Evolutionary conservation across 2,888 invertebrate genomes (phyloP).

Genomic region (Pycnomerus fuliginosus): DNA sequence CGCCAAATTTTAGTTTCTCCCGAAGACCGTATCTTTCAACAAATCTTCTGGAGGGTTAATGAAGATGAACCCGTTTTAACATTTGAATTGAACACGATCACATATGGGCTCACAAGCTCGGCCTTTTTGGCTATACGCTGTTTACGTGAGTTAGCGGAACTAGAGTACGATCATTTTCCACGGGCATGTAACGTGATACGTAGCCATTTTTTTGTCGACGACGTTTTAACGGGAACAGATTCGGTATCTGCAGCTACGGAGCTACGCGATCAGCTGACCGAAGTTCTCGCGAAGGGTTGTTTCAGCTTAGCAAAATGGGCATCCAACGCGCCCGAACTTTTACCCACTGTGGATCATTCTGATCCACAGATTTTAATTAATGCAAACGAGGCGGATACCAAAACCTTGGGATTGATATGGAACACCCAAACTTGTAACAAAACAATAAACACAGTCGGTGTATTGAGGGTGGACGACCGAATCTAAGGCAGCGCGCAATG

Average conservation of each 20-base stretch:
- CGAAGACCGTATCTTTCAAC: conserved; percentile 23
- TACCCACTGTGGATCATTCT: not conserved
- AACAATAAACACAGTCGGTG: no score
- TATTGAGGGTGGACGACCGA: no score
- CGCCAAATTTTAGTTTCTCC: conserved; percentile 16
- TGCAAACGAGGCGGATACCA: conserved; percentile 19
- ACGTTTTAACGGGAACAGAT: not conserved
- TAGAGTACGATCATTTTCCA: no score
- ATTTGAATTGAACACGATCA: not conserved
- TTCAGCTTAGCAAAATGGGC: not conserved
- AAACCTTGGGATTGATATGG: conserved; percentile 24
- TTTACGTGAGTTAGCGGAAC: no score
- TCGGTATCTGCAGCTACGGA: not conserved
- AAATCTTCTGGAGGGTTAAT: conserved; percentile 24
- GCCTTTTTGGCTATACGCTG: not conserved
- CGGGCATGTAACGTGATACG: no score
- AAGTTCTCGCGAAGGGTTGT: not conserved
- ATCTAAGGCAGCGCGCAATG: no score
- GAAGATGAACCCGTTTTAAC: not conserved
- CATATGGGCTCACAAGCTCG: not conserved
- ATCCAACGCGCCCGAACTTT: conserved; percentile 14
- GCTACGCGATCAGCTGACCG: not conserved
- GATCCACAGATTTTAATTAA: conserved; percentile 4
- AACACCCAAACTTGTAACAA: no score
- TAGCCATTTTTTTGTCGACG: not conserved